phyloP scores from a whole-genome alignment of 2,888 invertebrate species.

The Cryptocephalus primarius region DNA sequence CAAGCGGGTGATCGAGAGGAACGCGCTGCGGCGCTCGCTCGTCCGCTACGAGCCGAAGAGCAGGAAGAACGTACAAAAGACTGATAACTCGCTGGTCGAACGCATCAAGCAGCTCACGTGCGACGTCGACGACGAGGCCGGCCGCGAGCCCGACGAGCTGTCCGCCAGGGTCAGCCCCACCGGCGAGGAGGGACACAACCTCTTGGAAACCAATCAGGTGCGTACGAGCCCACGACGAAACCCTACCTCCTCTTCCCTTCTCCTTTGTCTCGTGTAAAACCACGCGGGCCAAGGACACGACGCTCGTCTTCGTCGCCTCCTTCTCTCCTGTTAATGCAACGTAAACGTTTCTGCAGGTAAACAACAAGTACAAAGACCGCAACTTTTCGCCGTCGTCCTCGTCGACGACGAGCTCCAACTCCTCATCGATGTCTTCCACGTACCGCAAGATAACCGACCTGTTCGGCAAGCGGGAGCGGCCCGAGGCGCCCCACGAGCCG shows the following conservation, averaged over 20 bases:
- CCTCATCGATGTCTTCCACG: slow-evolving; percentile 49
- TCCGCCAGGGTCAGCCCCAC: slow-evolving; percentile 49
- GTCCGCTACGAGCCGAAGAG: slow-evolving; percentile 44
- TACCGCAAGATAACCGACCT: slow-evolving; percentile 54
- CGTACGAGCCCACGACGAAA: too few relatives aligned
- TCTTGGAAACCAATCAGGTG: slow-evolving; percentile 12
- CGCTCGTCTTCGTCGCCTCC: too few relatives aligned
- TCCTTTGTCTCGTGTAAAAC: too few relatives aligned
- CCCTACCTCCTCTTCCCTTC: too few relatives aligned
- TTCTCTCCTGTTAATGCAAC: too few relatives aligned
- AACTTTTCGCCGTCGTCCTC: slow-evolving; percentile 42
- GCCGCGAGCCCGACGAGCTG: slow-evolving; percentile 15
- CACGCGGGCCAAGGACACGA: too few relatives aligned
- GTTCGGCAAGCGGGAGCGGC: slow-evolving; percentile 39
- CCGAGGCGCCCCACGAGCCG: slow-evolving; percentile 23
- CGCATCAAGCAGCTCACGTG: slow-evolving; percentile 78
- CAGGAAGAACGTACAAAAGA: slow-evolving; percentile 42
- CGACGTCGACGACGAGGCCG: slow-evolving; percentile 65
- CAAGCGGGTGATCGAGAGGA: slow-evolving; percentile 69
- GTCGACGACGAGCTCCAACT: slow-evolving; percentile 45
- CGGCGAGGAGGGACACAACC: slow-evolving; percentile 46
- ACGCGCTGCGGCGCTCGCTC: slow-evolving; percentile 68
- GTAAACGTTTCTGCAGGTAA: slow-evolving; percentile 3
- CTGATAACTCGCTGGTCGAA: slow-evolving; percentile 73
- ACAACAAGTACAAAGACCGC: slow-evolving; percentile 9